A percentile compares a stretch with the other conserved stretches of the same genome.
phyloP scores from a whole-genome alignment of 2,113 vertebrate species.

The Maccullochella peelii region DNA sequence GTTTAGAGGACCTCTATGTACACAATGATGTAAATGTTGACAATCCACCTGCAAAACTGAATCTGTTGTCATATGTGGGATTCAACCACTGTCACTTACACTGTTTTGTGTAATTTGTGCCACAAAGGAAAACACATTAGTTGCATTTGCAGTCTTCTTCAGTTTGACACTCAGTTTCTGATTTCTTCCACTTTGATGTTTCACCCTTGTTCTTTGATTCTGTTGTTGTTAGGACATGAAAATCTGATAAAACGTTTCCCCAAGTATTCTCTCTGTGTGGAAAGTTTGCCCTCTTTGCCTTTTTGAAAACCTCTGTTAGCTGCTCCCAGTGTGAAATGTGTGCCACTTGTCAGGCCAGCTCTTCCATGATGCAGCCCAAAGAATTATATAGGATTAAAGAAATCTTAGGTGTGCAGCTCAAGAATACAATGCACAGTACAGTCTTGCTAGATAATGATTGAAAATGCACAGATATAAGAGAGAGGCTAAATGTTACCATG shows the following conservation, averaged over 20 bases:
- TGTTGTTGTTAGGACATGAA: conserved; percentile 28
- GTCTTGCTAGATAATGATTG: background rate
- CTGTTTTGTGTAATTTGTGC: conserved; percentile 41
- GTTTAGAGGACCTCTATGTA: conserved; percentile 2
- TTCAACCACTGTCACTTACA: conserved; percentile 52
- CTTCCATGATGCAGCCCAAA: background rate
- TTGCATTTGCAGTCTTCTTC: conserved; percentile 1
- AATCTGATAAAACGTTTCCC: conserved; percentile 52
- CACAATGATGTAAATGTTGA: conserved; percentile 41
- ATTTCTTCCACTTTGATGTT: conserved; percentile 24
- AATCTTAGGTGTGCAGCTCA: too few species aligned
- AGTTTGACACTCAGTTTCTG: background rate
- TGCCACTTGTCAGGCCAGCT: too few species aligned
- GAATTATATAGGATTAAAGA: background rate
- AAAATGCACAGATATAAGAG: background rate
- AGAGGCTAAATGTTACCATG: background rate
- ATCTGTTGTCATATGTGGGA: conserved; percentile 20
- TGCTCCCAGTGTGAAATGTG: too few species aligned
- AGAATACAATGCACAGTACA: too few species aligned
- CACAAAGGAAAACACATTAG: background rate
- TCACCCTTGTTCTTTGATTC: conserved; percentile 16
- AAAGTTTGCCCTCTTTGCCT: background rate
- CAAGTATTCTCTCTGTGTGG: conserved; percentile 39
- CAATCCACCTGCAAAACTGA: conserved; percentile 18
- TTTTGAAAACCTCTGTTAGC: background rate